These are phyloP conservation scores for Labeo catla DNA, from an alignment of 2,113 vertebrate genomes.

Conservation along the genomic window DNA sequence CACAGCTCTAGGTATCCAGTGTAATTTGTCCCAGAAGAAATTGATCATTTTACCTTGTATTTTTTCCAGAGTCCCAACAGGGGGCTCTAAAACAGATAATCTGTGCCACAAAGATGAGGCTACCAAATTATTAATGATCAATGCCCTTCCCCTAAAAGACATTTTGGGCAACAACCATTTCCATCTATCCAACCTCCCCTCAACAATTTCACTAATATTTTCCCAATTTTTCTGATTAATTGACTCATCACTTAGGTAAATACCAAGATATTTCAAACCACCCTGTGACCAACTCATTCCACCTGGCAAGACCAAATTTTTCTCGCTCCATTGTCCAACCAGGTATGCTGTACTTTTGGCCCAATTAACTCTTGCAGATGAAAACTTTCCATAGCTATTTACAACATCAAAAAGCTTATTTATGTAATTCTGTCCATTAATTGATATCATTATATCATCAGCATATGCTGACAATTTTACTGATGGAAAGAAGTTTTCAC, in stretches of 20 bases:
- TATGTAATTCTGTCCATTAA: neutral
- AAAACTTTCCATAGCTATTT: neutral
- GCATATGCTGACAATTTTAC: neutral
- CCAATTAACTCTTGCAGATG: constrained; percentile 34
- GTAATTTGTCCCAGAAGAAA: neutral
- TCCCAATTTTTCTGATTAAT: neutral
- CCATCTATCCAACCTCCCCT: neutral
- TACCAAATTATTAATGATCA: no score
- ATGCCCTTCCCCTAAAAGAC: no score
- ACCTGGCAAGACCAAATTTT: neutral
- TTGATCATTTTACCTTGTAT: neutral
- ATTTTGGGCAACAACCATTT: neutral
- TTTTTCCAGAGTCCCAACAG: neutral
- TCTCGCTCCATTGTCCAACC: neutral
- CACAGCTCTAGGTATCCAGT: neutral
- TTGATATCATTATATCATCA: neutral
- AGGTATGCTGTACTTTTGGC: neutral
- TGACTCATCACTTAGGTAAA: neutral
- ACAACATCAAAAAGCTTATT: neutral
- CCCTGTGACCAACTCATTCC: neutral
- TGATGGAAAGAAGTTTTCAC: neutral
- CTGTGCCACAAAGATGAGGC: no score
- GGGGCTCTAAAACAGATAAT: no score
- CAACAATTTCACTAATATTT: neutral
- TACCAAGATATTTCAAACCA: constrained; percentile 30